Base-by-base conservation (phyloP, 1,140 invertebrate species). In the Apolygus lucorum region DNA sequence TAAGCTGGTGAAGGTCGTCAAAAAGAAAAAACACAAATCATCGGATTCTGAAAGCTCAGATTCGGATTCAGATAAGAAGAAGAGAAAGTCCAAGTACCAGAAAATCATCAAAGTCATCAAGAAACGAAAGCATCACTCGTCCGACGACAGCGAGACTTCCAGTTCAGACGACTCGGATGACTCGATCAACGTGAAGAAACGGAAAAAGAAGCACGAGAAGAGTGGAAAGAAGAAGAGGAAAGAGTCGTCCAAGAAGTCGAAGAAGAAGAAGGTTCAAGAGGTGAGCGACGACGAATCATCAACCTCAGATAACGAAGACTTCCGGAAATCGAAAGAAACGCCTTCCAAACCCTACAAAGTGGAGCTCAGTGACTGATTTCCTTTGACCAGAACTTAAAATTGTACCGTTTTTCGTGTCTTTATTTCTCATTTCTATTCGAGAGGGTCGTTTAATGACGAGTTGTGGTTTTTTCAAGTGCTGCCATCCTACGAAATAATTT, bases 1-100 rank as follows among this genome's bases (percentile, higher is more conserved):
- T 27, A 74, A 74, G 42, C 63, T 74, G 14, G 72, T 74, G n/a
- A 74, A 74, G 34, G 68, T 73, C n/a, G 66, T 74, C 28, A 74
- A 74, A 52, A 72, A 68, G 28, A 74, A 74, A 52, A 68, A 67
- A 59, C 52, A 69, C 28, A 63, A 68, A 27, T 66, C 69, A 59
- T 71, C 71, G 21, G 70, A 72, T 52, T 71, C 69, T 27, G 69
- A 68, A 34, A 49, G 26, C 28, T 63, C 66, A 63, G 71, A 72
- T 14, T 69, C 67, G 59, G 70, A 69, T 24, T 62, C 70, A 42
- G 70, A 69, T 25, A 68, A 69, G 63, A 22, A 63, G 14, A 74
- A 69, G 28, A 62, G 28, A 2, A 73, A 72, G 70, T 66, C 21
- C 21, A 42, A 52, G 17, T 71, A 73, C 66, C 63, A 72, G 8